phyloP scores from a whole-genome alignment of 2,113 vertebrate species.

The Neolamprologus cancellatus region DNA sequence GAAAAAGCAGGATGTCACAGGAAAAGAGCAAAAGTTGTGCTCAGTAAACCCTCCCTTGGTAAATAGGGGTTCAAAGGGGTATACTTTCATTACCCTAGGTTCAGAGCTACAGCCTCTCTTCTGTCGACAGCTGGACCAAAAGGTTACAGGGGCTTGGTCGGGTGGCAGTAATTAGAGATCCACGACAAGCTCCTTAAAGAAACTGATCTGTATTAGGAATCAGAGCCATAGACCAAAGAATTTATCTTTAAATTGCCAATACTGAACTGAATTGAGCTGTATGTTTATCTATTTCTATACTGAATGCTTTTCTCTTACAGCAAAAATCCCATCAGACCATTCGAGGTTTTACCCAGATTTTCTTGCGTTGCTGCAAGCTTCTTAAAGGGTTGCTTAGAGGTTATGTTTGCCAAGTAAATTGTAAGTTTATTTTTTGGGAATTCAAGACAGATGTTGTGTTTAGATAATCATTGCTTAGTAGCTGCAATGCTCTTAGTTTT shows the following conservation, averaged over 20 bases:
- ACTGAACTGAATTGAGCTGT: background rate
- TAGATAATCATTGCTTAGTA: background rate
- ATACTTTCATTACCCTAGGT: conserved; percentile 35
- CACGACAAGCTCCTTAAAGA: conserved; percentile 17
- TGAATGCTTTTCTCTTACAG: background rate
- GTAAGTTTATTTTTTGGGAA: background rate
- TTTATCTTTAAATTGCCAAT: conserved; percentile 3
- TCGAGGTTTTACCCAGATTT: background rate
- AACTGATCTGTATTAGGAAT: conserved; percentile 13
- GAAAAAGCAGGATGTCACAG: conserved; percentile 5
- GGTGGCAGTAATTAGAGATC: conserved; percentile 46
- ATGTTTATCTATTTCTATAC: background rate
- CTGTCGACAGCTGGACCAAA: conserved; percentile 36
- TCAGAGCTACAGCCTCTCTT: conserved; percentile 10
- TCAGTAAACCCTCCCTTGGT: conserved; percentile 32
- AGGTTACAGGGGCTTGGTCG: conserved; percentile 15
- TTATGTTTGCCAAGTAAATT: background rate
- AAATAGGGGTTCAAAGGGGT: conserved; percentile 48
- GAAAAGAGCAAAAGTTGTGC: conserved; percentile 17
- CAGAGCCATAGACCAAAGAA: background rate
- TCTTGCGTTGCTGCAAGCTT: background rate
- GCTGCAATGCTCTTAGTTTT: background rate
- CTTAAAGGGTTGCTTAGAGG: background rate
- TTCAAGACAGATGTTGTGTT: background rate
- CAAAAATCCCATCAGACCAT: conserved; percentile 18